Conservation (phyloP, 2,888 invertebrate species). For the Drosophila aldrichi region DNA sequence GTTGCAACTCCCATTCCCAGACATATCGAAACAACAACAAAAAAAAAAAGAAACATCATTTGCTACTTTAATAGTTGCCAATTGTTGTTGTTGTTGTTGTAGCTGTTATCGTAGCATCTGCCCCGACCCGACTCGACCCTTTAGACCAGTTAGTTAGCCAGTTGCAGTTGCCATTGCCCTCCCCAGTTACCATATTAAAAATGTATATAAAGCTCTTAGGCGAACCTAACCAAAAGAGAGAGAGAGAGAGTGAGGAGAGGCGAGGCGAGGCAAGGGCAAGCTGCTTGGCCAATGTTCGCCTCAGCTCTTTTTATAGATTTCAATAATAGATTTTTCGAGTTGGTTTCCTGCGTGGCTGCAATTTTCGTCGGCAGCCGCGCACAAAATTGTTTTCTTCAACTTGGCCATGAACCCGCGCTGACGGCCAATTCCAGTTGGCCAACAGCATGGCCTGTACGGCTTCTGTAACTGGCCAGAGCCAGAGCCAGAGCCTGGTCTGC, state of each 20-base stretch:
- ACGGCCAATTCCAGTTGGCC: slow-evolving; percentile 44
- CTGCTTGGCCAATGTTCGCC: slow-evolving; percentile 6
- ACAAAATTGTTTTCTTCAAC: slow-evolving; percentile 77
- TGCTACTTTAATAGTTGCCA: slow-evolving; percentile 77
- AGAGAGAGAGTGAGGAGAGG: not conserved
- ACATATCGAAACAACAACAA: slow-evolving; percentile 33
- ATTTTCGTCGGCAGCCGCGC: slow-evolving; percentile 72
- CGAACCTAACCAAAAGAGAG: slow-evolving; percentile 62
- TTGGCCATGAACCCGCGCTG: slow-evolving; percentile 79
- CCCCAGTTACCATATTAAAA: slow-evolving; percentile 68
- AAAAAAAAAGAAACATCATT: slow-evolving; percentile 61
- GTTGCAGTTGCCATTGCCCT: slow-evolving; percentile 22
- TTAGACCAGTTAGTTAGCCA: slow-evolving; percentile 67
- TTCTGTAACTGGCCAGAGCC: slow-evolving; percentile 32
- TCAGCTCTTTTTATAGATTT: slow-evolving; percentile 77
- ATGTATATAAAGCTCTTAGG: slow-evolving; percentile 80
- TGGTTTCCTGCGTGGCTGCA: slow-evolving; percentile 77
- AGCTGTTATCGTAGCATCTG: slow-evolving; percentile 60
- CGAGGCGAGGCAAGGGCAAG: not conserved
- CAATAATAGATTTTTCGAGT: slow-evolving; percentile 81
- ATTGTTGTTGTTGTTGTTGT: slow-evolving; percentile 52
- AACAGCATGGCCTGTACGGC: slow-evolving; percentile 13
- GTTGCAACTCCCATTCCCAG: slow-evolving; percentile 27
- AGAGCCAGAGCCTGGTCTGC: not conserved
- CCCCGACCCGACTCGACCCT: slow-evolving; percentile 58